These are phyloP conservation scores for Agrotis exclamationis DNA, from an alignment of 2,888 invertebrate species.

Conservation along the genomic window DNA sequence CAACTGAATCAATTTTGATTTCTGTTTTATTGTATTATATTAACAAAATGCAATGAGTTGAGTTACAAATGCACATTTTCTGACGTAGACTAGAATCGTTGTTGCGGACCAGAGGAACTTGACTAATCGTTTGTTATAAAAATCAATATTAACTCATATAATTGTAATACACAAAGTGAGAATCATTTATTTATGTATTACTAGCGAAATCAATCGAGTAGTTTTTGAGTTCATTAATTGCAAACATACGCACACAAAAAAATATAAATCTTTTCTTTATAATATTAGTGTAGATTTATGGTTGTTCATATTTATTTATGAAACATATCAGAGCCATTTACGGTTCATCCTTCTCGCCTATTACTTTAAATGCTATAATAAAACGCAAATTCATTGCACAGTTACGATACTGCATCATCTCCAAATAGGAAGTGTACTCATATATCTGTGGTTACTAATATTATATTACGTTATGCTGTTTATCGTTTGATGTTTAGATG, in stretches of 20 bases:
- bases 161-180: neutral
- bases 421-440: slow-evolving; percentile 21
- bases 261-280: no score
- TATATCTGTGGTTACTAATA: slow-evolving; percentile 38
- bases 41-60: no score
- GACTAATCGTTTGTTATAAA: neutral
- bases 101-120: no score
- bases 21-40: no score
- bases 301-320: slow-evolving; percentile 10
- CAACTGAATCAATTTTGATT: no score
- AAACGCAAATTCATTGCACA: slow-evolving; percentile 44
- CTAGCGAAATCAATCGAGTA: no score
- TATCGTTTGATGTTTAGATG: slow-evolving; percentile 64
- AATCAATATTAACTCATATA: neutral
- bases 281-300: neutral
- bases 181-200: neutral
- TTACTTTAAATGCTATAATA: slow-evolving; percentile 36
- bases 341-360: slow-evolving; percentile 16
- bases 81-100: no score
- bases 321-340: slow-evolving; percentile 22
- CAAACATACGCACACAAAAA: no score
- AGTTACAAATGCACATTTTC: no score
- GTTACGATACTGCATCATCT: slow-evolving; percentile 25
- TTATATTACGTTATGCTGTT: slow-evolving; percentile 55
- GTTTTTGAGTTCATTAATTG: no score